Evolutionary conservation across 2,113 vertebrate species (phyloP).

Genomic region (Tenrec ecaudatus): DNA sequence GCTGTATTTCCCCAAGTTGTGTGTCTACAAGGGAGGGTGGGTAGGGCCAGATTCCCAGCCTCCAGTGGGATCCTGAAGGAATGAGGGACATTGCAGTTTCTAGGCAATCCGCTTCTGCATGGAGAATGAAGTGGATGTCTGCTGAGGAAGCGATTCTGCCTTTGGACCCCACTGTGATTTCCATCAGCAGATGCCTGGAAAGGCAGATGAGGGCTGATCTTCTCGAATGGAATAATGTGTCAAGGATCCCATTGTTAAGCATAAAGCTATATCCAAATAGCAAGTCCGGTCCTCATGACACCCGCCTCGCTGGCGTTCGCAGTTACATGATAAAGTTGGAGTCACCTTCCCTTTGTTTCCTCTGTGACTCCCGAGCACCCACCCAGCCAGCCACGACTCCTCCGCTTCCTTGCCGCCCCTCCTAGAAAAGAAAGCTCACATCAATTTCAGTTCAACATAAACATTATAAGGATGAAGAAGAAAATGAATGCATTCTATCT

Average conservation of each 20-base stretch:
- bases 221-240: not conserved
- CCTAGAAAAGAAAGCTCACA: slow-evolving; percentile 27
- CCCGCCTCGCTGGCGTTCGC: not conserved
- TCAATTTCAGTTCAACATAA: slow-evolving; percentile 48
- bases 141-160: not conserved
- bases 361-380: not conserved
- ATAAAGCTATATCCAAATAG: not conserved
- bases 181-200: not conserved
- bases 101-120: not conserved
- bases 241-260: not conserved
- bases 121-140: not conserved
- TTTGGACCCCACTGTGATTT: not conserved
- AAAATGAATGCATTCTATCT: slow-evolving; percentile 8
- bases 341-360: not conserved
- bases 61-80: not conserved
- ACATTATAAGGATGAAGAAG: not conserved
- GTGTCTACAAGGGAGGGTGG: not conserved
- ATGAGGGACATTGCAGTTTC: not conserved
- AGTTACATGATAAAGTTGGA: not conserved
- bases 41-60: not conserved
- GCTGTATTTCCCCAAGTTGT: not conserved
- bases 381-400: not conserved
- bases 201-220: too few species aligned
- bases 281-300: not conserved
- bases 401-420: not conserved